Base-by-base conservation (phyloP, 2,113 vertebrate species). In the Oriolus oriolus region DNA sequence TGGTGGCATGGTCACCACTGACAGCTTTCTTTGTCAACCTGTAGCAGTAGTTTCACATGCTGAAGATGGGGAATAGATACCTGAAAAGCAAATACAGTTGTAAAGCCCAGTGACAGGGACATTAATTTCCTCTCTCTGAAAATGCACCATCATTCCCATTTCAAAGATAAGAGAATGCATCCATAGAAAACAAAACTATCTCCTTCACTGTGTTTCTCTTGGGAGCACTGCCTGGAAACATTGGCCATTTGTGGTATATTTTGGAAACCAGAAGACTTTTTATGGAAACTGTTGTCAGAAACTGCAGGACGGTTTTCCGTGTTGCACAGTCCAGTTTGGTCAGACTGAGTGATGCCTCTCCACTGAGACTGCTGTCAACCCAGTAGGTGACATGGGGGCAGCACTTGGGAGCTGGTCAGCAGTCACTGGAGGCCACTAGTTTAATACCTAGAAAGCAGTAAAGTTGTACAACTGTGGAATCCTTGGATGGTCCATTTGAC, bases 51-150 rank as follows among this genome's bases (percentile, higher is more conserved):
- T 89, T 77, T 78, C 56, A 70, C 13, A 9, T 76, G 35, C 30
- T 60, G 69, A 49, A 81, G 54, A 42, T 21, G 31, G 45, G 23
- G 37, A 76, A 4, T 70, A 50, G 75, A 73, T 2, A 4, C 68
- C 44, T 85, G 31, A 60, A 90, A 90, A 90, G 27, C 63, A 61
- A 92, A 84, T 81, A 59, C 14, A 84, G 39, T 77, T 90, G 68
- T 90, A 85, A 94, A 91, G 37, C 61, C 31, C 45, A 13, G 35
- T 60, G 59, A 86, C 53, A 94, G 41, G 61, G 79, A 74, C 45
- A 33, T 90, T 74, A 47, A 94, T 96, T 95, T 95, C 50, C 73
- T 89, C 86, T 77, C 73, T 78, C 56, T 81, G 89, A 66, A 97
- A 91, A 70, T 39, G 44, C 52, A 52, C 87, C 57, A 60, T 86